A percentile compares a stretch with the other conserved stretches of the same genome.
These are phyloP conservation scores for Tethea ocularis DNA, from an alignment of 2,888 invertebrate genomes.

Conservation along the genomic window DNA sequence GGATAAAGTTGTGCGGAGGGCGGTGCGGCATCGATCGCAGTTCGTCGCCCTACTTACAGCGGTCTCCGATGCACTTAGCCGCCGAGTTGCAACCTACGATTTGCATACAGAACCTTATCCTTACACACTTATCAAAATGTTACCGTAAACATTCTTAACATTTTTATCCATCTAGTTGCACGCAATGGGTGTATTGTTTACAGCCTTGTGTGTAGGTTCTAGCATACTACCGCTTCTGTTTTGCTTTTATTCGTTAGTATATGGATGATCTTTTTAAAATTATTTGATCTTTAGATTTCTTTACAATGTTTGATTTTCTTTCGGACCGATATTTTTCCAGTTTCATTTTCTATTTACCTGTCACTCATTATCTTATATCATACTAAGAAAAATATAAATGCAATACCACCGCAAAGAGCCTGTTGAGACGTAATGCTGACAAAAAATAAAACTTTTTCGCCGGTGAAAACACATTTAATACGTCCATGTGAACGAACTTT, in stretches of 20 bases:
- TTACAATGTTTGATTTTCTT: no score
- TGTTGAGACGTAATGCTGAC: neutral
- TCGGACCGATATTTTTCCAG: neutral
- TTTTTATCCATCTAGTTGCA: neutral
- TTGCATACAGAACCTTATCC: conserved; percentile 41
- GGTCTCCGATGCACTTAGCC: conserved; percentile 74
- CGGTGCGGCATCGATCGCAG: conserved; percentile 79
- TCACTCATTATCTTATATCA: neutral
- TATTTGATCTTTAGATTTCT: no score
- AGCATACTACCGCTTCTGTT: neutral
- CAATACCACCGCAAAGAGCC: neutral
- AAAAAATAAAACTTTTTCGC: neutral
- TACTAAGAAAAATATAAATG: neutral
- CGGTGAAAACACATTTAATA: neutral
- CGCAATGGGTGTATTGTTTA: neutral
- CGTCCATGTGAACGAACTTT: neutral
- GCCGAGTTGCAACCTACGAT: conserved; percentile 61
- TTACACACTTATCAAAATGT: conserved; percentile 18
- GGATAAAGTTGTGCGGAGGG: conserved; percentile 79
- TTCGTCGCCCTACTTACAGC: conserved; percentile 82
- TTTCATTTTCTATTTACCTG: neutral
- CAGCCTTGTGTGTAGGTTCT: neutral
- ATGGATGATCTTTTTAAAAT: neutral
- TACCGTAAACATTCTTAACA: neutral
- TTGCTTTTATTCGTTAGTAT: neutral